Percentiles rank a stretch among this genome's conserved stretches.
phyloP scores from a whole-genome alignment of 2,888 invertebrate genomes.

The Eupeodes luniger region DNA sequence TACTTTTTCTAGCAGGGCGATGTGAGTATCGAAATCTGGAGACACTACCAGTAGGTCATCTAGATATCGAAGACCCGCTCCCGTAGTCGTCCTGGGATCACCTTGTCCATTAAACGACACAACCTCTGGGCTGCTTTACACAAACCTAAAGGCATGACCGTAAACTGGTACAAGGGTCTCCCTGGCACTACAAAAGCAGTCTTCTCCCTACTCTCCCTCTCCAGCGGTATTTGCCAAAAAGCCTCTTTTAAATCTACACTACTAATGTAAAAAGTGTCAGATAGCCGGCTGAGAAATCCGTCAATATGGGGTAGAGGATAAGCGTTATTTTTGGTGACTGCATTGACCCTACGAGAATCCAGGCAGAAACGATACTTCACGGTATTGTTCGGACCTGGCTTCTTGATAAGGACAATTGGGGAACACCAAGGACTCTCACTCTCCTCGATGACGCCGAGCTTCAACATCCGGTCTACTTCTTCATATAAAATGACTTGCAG shows the following conservation, averaged over 20 bases:
- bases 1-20: not conserved
- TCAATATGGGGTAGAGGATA: too few species aligned
- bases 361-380: too few species aligned
- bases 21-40: not conserved
- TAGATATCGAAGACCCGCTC: not conserved
- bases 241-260: not conserved
- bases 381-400: too few species aligned
- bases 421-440: too few species aligned
- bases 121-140: not conserved
- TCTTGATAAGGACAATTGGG: too few species aligned
- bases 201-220: conserved; percentile 18
- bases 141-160: conserved; percentile 26
- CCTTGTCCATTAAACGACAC: not conserved
- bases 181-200: conserved; percentile 9
- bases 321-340: too few species aligned
- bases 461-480: too few species aligned
- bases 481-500: too few species aligned
- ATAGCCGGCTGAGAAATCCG: too few species aligned
- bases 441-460: too few species aligned
- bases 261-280: too few species aligned
- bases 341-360: too few species aligned
- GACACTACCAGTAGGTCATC: not conserved
- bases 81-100: not conserved
- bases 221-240: not conserved
- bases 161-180: conserved; percentile 29